Conservation (phyloP, 2,888 invertebrate species). For the Bombylius discolor region DNA sequence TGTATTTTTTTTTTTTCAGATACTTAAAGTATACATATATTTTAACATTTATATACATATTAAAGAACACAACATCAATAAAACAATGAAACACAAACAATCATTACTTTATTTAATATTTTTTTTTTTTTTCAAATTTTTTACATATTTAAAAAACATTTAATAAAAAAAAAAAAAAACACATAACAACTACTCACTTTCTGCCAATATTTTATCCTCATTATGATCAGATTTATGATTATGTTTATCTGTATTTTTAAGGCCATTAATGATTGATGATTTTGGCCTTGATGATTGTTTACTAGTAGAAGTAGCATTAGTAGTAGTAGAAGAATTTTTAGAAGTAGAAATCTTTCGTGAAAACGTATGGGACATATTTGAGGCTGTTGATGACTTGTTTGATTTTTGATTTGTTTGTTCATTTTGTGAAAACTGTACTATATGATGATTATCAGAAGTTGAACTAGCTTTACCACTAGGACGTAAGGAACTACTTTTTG, state of each 20-base stretch:
- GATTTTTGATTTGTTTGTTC: conserved; percentile 20
- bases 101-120: no score
- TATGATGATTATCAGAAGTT: conserved; percentile 27
- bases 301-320: conserved; percentile 16
- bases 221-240: conserved; percentile 15
- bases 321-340: conserved; percentile 17
- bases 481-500: conserved; percentile 49
- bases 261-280: conserved; percentile 22
- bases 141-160: no score
- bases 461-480: conserved; percentile 36
- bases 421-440: conserved; percentile 27
- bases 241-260: background rate
- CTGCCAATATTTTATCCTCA: conserved; percentile 36
- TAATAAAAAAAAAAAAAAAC: background rate
- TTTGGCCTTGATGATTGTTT: conserved; percentile 21
- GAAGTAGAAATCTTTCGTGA: conserved; percentile 10
- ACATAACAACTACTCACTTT: conserved; percentile 30
- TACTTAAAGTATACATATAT: no score
- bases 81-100: no score
- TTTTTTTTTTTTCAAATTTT: no score
- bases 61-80: no score
- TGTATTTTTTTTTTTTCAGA: no score
- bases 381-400: conserved; percentile 9
- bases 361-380: conserved; percentile 14
- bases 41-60: no score